phyloP scores from a whole-genome alignment of 2,113 vertebrate genomes.

The Sorex fumeus region DNA sequence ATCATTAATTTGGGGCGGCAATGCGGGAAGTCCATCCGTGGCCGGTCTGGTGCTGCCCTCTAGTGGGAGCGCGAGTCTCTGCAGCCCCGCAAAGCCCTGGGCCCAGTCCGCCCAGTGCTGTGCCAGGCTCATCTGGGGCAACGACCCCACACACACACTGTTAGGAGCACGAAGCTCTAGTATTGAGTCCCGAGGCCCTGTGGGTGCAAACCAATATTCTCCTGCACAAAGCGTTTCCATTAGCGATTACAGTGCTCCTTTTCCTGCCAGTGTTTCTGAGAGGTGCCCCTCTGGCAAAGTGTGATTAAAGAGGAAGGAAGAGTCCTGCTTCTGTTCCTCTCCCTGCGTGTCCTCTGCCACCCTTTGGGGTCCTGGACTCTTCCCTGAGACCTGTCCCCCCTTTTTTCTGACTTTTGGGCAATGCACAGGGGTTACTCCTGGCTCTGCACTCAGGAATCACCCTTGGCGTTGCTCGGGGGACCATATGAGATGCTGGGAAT shows the following conservation, averaged over 20 bases:
- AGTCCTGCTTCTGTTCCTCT: neutral
- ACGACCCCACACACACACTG: neutral
- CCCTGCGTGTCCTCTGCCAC: neutral
- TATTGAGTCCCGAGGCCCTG: neutral
- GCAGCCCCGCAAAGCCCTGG: neutral
- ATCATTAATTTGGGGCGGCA: neutral
- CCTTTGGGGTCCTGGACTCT: neutral
- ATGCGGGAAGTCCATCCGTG: fast-evolving
- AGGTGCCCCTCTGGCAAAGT: too few species aligned
- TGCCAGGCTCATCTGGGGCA: too few species aligned
- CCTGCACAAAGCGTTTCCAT: neutral
- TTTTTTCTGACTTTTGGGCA: too few species aligned
- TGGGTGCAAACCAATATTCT: neutral
- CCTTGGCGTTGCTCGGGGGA: too few species aligned
- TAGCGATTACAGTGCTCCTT: too few species aligned
- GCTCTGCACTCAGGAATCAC: too few species aligned
- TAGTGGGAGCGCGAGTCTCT: slow-evolving; percentile 59
- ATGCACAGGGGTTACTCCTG: too few species aligned
- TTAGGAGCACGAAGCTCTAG: neutral
- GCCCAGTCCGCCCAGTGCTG: too few species aligned
- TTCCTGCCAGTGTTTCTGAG: too few species aligned
- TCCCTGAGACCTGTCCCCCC: neutral
- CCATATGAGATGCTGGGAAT: too few species aligned
- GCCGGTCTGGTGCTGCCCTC: slow-evolving; percentile 70
- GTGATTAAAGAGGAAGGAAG: too few species aligned